These are phyloP conservation scores for Shargacucullia verbasci DNA, from an alignment of 2,888 invertebrate species.

Conservation along the genomic window DNA sequence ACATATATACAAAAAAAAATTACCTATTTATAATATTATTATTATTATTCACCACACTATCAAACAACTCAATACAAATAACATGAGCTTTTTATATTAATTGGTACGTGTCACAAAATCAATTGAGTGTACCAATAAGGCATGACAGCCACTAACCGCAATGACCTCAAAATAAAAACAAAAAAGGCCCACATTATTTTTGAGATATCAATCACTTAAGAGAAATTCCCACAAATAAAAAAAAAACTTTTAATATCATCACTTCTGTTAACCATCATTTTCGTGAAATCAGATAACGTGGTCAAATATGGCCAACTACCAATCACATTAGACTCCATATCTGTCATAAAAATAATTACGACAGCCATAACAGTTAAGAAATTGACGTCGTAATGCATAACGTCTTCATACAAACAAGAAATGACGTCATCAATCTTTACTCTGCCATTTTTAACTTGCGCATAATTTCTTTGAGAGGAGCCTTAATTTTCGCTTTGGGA, in stretches of 20 bases:
- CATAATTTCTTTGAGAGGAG: conserved; percentile 63
- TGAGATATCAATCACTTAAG: conserved; percentile 62
- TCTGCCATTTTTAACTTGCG: conserved; percentile 58
- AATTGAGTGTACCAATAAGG: conserved; percentile 37
- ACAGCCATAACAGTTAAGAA: conserved; percentile 66
- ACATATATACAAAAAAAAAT: too few relatives aligned
- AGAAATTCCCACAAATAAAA: conserved; percentile 35
- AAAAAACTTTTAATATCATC: conserved; percentile 41
- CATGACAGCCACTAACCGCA: conserved; percentile 36
- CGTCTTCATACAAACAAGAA: conserved; percentile 76
- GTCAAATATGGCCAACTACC: conserved; percentile 53
- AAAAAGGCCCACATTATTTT: conserved; percentile 56
- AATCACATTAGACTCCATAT: conserved; percentile 74
- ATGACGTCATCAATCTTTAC: conserved; percentile 49
- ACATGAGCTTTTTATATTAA: conserved; percentile 14
- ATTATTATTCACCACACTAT: too few relatives aligned
- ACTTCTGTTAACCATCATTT: conserved; percentile 63
- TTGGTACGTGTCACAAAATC: conserved; percentile 35
- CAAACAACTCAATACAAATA: not conserved
- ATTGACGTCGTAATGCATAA: conserved; percentile 65
- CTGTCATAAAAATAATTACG: conserved; percentile 70
- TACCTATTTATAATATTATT: too few relatives aligned
- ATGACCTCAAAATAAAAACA: conserved; percentile 40
- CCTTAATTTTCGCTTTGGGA: conserved; percentile 52
- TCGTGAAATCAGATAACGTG: conserved; percentile 63